These are phyloP conservation scores for Percina caprodes DNA, from an alignment of 2,113 vertebrate genomes.

Conservation along the genomic window DNA sequence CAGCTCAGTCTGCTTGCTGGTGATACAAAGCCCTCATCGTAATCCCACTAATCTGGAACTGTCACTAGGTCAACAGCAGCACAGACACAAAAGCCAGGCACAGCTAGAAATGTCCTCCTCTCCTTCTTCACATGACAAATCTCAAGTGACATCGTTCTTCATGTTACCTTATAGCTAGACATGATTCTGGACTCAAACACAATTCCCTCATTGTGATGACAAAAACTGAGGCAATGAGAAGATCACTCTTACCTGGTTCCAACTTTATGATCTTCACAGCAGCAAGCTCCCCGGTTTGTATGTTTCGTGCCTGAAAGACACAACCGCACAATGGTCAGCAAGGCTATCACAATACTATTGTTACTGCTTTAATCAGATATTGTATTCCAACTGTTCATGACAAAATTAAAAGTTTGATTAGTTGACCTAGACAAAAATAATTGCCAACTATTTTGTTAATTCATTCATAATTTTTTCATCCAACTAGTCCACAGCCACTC, in stretches of 20 bases:
- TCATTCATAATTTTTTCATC: too few species aligned
- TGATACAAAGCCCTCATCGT: constrained; percentile 47
- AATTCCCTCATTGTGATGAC: not conserved
- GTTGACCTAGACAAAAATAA: not conserved
- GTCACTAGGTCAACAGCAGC: constrained; percentile 68
- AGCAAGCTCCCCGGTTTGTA: constrained; percentile 94
- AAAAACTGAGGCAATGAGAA: constrained; percentile 12
- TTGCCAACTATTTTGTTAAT: too few species aligned
- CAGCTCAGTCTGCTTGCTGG: constrained; percentile 52
- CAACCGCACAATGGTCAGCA: not conserved
- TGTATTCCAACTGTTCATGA: too few species aligned
- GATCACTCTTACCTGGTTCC: constrained; percentile 91
- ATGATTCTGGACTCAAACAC: not conserved
- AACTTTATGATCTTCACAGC: constrained; percentile 99
- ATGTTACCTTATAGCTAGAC: not conserved
- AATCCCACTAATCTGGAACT: constrained; percentile 80
- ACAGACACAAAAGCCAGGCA: constrained; percentile 13
- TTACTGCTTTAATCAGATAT: not conserved
- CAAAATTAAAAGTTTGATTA: not conserved
- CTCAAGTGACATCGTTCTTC: not conserved
- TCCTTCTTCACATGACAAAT: not conserved
- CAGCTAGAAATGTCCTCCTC: not conserved
- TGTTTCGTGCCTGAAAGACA: constrained; percentile 93
- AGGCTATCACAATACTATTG: not conserved
- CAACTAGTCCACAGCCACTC: not conserved